Conservation (phyloP, 2,113 vertebrate species). For the Amphiprion percula region DNA sequence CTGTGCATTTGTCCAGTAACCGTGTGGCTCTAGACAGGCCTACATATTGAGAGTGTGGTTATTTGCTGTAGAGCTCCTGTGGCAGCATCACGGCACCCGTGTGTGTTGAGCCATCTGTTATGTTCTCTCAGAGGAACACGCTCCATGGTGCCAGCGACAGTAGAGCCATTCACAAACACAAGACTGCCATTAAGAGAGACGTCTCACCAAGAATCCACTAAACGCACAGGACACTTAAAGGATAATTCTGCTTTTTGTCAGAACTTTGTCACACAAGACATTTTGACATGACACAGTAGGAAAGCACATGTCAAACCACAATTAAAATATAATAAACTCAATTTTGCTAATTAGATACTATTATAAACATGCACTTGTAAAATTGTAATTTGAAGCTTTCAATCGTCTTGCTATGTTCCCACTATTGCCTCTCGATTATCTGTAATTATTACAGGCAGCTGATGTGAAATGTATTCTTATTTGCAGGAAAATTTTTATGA, state of each 20-base stretch:
- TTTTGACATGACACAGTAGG: not conserved
- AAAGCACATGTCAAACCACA: accelerated
- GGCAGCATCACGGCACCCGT: slow-evolving; percentile 77
- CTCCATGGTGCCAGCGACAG: slow-evolving; percentile 61
- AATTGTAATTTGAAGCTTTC: not conserved
- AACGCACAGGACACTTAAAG: slow-evolving; percentile 13
- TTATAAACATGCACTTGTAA: too few relatives aligned
- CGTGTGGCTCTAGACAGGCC: slow-evolving; percentile 11
- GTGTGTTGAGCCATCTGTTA: slow-evolving; percentile 84
- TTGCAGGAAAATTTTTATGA: not conserved
- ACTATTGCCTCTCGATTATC: not conserved
- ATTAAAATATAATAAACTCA: not conserved
- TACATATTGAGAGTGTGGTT: slow-evolving; percentile 33
- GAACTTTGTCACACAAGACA: not conserved
- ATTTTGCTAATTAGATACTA: too few relatives aligned
- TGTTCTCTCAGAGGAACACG: slow-evolving; percentile 81
- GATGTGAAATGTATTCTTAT: not conserved
- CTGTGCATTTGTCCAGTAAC: slow-evolving; percentile 21
- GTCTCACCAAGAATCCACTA: slow-evolving; percentile 17
- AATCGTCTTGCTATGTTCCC: slow-evolving; percentile 3
- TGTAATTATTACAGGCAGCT: not conserved
- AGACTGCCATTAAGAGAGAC: slow-evolving; percentile 49
- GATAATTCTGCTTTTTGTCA: not conserved
- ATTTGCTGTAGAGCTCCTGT: slow-evolving; percentile 71
- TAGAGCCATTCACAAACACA: slow-evolving; percentile 76